A percentile compares a stretch with the other conserved stretches of the same genome.
These are phyloP conservation scores for Microtus richardsoni DNA, from an alignment of 2,113 vertebrate species.

Conservation along the genomic window DNA sequence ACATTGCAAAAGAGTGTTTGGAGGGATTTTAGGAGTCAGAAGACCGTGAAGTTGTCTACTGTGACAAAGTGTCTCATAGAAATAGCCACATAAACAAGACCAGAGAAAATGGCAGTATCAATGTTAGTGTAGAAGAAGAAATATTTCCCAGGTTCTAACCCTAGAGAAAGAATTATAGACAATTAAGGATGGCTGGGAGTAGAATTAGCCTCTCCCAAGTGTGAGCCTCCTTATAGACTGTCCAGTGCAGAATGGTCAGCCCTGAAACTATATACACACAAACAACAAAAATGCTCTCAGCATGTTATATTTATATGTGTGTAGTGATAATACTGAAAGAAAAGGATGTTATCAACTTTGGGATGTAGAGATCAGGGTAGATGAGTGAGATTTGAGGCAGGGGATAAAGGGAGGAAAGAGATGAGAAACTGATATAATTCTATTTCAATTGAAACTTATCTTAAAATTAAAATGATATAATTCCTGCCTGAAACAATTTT, in stretches of 20 bases:
- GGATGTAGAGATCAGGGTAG: background rate
- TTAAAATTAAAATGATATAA: background rate
- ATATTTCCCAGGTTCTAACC: background rate
- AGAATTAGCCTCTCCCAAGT: background rate
- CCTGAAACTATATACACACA: background rate
- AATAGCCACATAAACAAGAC: background rate
- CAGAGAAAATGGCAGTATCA: background rate
- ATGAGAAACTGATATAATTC: background rate
- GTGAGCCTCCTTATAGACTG: background rate
- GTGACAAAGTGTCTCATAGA: background rate
- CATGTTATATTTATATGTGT: background rate
- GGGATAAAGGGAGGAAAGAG: background rate
- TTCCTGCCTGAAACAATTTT: background rate
- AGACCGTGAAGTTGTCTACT: background rate
- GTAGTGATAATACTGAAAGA: background rate
- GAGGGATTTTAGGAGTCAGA: background rate
- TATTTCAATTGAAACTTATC: background rate
- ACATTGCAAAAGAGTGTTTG: background rate
- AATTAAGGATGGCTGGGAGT: background rate
- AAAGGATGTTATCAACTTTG: background rate
- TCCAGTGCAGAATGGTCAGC: background rate
- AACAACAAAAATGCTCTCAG: background rate
- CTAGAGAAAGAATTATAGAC: background rate
- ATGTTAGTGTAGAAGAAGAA: background rate
- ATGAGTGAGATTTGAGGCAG: background rate